Base-by-base conservation (phyloP, 2,888 invertebrate species). In the Minunthozetes semirufus region DNA sequence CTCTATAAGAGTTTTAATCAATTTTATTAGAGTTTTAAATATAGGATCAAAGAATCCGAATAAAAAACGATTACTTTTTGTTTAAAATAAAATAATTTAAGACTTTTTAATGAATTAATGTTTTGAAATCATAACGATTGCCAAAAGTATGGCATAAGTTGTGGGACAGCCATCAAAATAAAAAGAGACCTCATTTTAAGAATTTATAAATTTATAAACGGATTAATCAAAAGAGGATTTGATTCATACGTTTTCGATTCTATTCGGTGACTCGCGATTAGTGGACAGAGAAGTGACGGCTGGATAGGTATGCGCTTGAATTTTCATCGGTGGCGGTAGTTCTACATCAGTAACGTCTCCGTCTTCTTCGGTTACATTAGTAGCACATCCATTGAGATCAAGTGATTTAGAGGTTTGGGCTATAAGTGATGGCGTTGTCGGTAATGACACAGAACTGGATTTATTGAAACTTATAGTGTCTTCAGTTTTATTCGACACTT, bases 301-400 rank as follows among this genome's bases (percentile, higher is more conserved):
- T 15, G 78, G 77, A 73, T 78, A 78, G 48, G 75, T 77, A 46
- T 86, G 85, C 81, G 91, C 93, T 82, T 92, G 90, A 79, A 94
- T 91, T n/a, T 93, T 92, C 96, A 95, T 95, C 1, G 95, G 94
- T 48, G 96, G 95, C 73, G 95, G 96, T 80, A 95, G 85, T 84
- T 94, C 94, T 17, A 93, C 87, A 46, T 89, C 88, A 78, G 89
- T 90, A 81, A 92, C 92, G 72, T 81, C 81, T 61, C 78, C 79
- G 17, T 85, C 87, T 81, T 91, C 92, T 81, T 92, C 92, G 75
- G 88, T 66, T 13, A 63, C 53, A 48, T 59, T 72, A 59, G 29
- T 72, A 3, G 29, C 46, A 68, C 63, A 22, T 59, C 68, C 50
- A 71, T 75, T 70, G 29, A 74, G 27, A 74, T 74, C 74, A 33